Evolutionary conservation across 2,797 vertebrate genomes (phyloP).

Genomic region (Mus minutoides): DNA sequence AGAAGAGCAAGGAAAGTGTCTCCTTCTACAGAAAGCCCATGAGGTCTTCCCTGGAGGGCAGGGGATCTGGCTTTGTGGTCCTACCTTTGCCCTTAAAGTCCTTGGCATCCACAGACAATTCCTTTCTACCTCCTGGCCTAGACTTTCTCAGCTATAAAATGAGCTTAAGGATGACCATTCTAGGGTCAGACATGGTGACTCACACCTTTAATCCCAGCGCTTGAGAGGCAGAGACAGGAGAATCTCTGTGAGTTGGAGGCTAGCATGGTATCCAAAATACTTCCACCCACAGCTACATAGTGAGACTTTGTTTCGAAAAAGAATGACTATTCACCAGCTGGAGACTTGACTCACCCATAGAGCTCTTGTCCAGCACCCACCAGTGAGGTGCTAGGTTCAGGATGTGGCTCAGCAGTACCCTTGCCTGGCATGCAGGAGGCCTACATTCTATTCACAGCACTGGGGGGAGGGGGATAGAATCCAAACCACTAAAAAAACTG

Average conservation of each 20-base stretch:
- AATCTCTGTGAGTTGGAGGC: not conserved
- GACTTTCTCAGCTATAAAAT: not conserved
- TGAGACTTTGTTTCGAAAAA: not conserved
- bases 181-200: not conserved
- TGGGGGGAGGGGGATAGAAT: too few species aligned
- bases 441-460: not conserved
- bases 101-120: not conserved
- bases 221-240: not conserved
- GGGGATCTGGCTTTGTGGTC: not conserved
- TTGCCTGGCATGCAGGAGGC: not conserved
- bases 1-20: not conserved
- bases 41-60: not conserved
- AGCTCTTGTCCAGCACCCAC: not conserved
- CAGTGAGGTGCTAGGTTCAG: not conserved
- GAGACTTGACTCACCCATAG: too few species aligned
- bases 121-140: not conserved
- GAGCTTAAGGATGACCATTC: not conserved
- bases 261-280: not conserved
- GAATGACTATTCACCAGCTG: not conserved
- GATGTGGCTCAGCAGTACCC: not conserved
- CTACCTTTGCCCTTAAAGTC: not conserved
- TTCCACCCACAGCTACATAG: not conserved
- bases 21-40: not conserved
- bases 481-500: not conserved
- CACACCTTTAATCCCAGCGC: not conserved